phyloP scores from a whole-genome alignment of 2,797 vertebrate species.

The Pangasius larnaudii region DNA sequence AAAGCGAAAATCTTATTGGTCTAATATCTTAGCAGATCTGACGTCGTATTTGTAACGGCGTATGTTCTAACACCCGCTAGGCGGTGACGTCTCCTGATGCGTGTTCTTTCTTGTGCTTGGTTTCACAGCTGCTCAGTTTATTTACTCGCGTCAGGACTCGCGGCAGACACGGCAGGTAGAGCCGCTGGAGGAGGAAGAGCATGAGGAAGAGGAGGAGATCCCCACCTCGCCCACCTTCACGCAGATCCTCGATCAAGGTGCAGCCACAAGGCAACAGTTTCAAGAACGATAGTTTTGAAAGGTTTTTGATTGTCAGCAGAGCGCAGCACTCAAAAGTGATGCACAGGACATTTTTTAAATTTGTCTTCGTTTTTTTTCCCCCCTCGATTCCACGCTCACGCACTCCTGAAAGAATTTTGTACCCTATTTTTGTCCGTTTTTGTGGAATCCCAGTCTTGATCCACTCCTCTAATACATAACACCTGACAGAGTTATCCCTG shows the following conservation, averaged over 20 bases:
- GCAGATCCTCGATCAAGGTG: constrained; percentile 84
- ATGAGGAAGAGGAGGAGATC: constrained; percentile 72
- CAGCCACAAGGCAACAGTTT: neutral
- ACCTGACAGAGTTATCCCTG: neutral
- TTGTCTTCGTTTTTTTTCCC: too few species aligned
- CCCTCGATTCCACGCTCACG: too few species aligned
- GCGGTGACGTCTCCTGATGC: neutral
- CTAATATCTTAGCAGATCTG: neutral
- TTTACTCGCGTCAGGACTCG: constrained; percentile 87
- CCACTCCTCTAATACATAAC: neutral
- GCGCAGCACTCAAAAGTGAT: neutral
- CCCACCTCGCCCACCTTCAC: constrained; percentile 69
- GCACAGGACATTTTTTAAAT: neutral
- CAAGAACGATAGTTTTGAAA: fast-evolving
- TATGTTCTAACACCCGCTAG: neutral
- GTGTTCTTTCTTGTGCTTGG: neutral
- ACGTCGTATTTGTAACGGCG: neutral
- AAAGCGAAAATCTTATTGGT: neutral
- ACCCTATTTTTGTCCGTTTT: neutral
- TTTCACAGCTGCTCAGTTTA: constrained; percentile 92
- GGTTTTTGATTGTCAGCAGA: neutral
- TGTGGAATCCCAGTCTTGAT: neutral
- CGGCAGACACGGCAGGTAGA: constrained; percentile 79
- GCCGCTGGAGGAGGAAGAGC: constrained; percentile 79
- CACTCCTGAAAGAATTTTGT: neutral